These are phyloP conservation scores for Meghimatium bilineatum DNA, from an alignment of 2,888 invertebrate genomes.

Conservation along the genomic window DNA sequence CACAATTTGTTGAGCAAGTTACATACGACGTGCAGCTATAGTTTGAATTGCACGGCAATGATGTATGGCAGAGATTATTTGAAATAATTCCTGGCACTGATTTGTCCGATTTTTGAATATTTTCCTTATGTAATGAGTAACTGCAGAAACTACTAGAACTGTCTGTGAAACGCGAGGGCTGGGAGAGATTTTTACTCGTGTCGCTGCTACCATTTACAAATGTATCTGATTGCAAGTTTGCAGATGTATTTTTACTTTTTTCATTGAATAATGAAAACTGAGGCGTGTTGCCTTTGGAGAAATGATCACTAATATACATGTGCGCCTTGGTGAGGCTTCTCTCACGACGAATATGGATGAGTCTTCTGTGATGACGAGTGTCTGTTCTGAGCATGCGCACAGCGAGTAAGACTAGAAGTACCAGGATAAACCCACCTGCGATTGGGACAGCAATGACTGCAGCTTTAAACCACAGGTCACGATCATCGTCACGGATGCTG, in stretches of 20 bases:
- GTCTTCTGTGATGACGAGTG: constrained; percentile 67
- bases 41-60: constrained; percentile 7
- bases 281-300: constrained; percentile 54
- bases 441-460: constrained; percentile 92
- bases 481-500: constrained; percentile 51
- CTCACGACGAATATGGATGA: constrained; percentile 71
- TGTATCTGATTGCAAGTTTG: neutral
- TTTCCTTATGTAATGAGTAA: neutral
- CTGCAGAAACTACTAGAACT: constrained; percentile 22
- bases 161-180: neutral
- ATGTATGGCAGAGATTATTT: neutral
- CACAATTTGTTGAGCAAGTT: neutral
- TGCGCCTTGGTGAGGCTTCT: constrained; percentile 73
- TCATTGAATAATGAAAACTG: constrained; percentile 47
- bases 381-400: constrained; percentile 83
- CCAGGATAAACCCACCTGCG: constrained; percentile 87
- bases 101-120: no score
- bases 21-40: neutral
- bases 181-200: neutral
- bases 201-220: neutral
- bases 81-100: neutral
- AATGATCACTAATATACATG: constrained; percentile 74
- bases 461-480: constrained; percentile 89
- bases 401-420: constrained; percentile 86
- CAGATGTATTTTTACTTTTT: constrained; percentile 34